Conservation (phyloP, 1,140 invertebrate genomes). For the Temnothorax nylanderi region DNA sequence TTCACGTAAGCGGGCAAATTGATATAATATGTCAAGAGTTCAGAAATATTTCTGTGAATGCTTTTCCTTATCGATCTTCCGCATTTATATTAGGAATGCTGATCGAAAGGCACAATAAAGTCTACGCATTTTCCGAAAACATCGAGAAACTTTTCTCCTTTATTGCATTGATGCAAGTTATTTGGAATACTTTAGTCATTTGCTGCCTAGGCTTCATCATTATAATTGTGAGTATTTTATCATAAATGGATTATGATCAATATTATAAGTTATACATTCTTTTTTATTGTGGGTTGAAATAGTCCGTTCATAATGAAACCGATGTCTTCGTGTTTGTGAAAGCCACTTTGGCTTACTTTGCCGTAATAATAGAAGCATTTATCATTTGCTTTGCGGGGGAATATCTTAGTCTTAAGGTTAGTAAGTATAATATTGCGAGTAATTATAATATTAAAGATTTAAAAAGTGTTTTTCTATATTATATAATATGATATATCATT, state of each 20-base stretch:
- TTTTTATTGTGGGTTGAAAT: not conserved
- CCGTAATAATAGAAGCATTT: constrained; percentile 45
- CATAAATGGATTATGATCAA: not conserved
- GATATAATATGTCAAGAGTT: constrained; percentile 60
- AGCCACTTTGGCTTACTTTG: constrained; percentile 13
- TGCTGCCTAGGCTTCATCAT: constrained; percentile 47
- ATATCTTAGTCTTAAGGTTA: constrained; percentile 51
- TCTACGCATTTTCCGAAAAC: constrained; percentile 27
- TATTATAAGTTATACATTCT: not conserved
- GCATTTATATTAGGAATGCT: not conserved
- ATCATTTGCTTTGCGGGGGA: constrained; percentile 62
- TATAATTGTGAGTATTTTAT: constrained; percentile 26
- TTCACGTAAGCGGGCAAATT: constrained; percentile 62
- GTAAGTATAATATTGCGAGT: not conserved
- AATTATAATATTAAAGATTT: not conserved
- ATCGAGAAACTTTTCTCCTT: constrained; percentile 41
- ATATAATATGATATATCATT: not conserved
- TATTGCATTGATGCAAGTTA: constrained; percentile 50
- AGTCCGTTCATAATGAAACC: constrained; percentile 29
- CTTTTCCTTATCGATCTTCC: not conserved
- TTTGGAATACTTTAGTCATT: constrained; percentile 51
- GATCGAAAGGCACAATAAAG: constrained; percentile 43
- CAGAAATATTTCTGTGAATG: not conserved
- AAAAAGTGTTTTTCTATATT: not conserved
- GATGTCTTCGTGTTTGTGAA: constrained; percentile 14